Conservation (phyloP, 2,797 vertebrate genomes). For the Periophthalmus magnuspinnatus region DNA sequence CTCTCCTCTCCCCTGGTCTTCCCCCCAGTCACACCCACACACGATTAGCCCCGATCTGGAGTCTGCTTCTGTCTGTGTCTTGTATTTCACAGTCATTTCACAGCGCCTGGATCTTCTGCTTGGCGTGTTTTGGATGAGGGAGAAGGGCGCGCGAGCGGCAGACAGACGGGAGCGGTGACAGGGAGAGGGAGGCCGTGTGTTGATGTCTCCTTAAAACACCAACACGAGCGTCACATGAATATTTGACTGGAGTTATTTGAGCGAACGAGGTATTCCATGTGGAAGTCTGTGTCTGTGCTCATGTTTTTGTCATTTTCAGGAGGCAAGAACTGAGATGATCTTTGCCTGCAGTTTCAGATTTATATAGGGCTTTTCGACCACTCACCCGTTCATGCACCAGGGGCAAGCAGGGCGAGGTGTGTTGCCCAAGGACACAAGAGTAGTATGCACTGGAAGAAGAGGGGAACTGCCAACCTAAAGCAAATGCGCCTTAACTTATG, state of each 20-base stretch:
- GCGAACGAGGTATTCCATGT: constrained; percentile 1
- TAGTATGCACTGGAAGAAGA: too few species aligned
- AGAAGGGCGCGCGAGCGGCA: constrained; percentile 15
- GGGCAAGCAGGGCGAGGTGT: too few species aligned
- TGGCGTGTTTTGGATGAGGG: constrained; percentile 64
- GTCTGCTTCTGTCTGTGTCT: constrained; percentile 47
- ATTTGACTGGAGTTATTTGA: constrained; percentile 29
- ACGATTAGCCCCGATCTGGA: constrained; percentile 61
- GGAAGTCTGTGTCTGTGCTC: neutral
- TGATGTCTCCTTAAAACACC: constrained; percentile 20
- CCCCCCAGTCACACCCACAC: constrained; percentile 53
- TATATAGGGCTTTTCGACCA: too few species aligned
- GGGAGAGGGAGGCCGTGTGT: constrained; percentile 13
- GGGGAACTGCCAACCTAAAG: too few species aligned
- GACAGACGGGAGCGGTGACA: constrained; percentile 48
- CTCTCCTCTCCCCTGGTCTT: neutral
- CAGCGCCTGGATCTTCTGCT: constrained; percentile 44
- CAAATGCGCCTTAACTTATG: too few species aligned
- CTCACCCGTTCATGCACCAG: too few species aligned
- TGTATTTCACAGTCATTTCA: constrained; percentile 70
- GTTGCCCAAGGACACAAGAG: too few species aligned
- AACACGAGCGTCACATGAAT: constrained; percentile 38
- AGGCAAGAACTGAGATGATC: neutral
- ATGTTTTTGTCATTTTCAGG: neutral
- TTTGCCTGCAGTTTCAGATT: too few species aligned